phyloP scores from a whole-genome alignment of 2,797 vertebrate species.

The Streptopelia turtur region DNA sequence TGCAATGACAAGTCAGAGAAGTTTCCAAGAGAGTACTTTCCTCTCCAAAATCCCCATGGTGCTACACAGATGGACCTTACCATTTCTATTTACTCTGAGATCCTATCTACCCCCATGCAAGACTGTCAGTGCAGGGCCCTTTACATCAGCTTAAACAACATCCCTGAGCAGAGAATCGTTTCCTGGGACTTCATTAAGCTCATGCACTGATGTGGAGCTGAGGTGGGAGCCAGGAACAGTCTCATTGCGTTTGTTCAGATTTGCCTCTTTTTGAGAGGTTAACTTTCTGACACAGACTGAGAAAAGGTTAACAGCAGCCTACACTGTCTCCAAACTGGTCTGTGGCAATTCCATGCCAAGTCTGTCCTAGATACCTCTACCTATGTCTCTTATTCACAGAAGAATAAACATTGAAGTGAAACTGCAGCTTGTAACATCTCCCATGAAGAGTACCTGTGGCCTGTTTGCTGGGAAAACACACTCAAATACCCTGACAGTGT shows the following conservation, averaged over 20 bases:
- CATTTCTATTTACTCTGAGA: not conserved
- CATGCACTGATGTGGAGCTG: not conserved
- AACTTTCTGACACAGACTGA: not conserved
- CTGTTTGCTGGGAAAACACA: not conserved
- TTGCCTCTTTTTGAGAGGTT: not conserved
- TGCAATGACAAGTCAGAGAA: not conserved
- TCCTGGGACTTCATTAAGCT: not conserved
- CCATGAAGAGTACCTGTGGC: not conserved
- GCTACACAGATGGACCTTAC: too few relatives aligned
- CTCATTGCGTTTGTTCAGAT: not conserved
- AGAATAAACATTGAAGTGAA: not conserved
- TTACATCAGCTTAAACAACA: not conserved
- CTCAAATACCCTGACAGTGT: not conserved
- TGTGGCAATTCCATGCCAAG: not conserved
- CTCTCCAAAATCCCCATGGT: not conserved
- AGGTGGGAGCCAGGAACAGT: not conserved
- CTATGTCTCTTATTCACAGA: not conserved
- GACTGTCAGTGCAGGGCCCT: not conserved
- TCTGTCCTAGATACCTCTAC: not conserved
- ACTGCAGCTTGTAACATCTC: not conserved
- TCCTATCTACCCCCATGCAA: not conserved
- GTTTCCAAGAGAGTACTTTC: not conserved
- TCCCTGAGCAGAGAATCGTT: not conserved
- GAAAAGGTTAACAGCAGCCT: not conserved
- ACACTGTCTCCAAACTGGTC: not conserved